Conservation (phyloP, 2,888 invertebrate genomes). For the Drosophila pullipes region DNA sequence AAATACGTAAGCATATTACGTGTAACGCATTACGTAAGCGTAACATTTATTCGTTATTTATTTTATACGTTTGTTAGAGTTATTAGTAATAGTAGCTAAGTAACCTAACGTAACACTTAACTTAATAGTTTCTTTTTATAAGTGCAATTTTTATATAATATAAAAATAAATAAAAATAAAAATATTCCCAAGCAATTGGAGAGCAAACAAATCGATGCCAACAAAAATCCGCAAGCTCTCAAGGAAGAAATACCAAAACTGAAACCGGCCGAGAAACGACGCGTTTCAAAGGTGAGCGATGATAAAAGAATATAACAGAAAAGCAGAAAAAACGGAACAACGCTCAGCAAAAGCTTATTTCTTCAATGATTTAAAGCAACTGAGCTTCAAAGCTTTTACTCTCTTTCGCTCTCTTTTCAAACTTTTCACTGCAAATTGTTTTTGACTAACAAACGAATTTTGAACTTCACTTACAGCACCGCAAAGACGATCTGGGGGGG, state of each 20-base stretch:
- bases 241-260: constrained; percentile 88
- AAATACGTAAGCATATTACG: not conserved
- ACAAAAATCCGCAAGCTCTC: constrained; percentile 86
- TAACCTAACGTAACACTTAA: not conserved
- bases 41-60: not conserved
- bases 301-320: not conserved
- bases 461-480: not conserved
- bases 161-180: constrained; percentile 14
- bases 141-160: not conserved
- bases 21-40: not conserved
- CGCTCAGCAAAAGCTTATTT: not conserved
- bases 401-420: not conserved
- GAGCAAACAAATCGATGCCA: constrained; percentile 76
- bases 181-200: constrained; percentile 66
- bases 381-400: not conserved
- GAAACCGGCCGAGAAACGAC: constrained; percentile 86
- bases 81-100: not conserved
- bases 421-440: not conserved
- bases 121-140: not conserved
- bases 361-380: constrained; percentile 1
- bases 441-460: not conserved
- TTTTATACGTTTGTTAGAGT: not conserved
- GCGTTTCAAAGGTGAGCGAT: constrained; percentile 81
- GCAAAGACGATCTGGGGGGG: not conserved
- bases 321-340: not conserved